These are phyloP conservation scores for Eupithecia subumbrata DNA, from an alignment of 2,888 invertebrate genomes.

Conservation along the genomic window DNA sequence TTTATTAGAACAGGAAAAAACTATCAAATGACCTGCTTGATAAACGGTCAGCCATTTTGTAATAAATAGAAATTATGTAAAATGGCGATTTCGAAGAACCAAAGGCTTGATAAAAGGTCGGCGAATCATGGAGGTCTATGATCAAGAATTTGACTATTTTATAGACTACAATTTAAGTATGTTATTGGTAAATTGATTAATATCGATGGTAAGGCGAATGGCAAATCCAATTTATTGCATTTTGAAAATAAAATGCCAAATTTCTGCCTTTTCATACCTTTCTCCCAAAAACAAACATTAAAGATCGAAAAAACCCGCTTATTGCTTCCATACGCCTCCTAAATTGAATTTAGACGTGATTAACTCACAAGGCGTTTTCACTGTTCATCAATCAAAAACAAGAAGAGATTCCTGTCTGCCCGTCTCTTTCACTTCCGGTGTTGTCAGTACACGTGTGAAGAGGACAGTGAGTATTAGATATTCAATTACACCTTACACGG, in stretches of 20 bases:
- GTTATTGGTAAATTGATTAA: neutral
- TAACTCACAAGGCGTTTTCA: constrained; percentile 82
- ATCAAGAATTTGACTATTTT: neutral
- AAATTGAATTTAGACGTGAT: constrained; percentile 83
- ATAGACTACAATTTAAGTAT: neutral
- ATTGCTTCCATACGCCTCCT: constrained; percentile 72
- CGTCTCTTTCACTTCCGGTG: constrained; percentile 58
- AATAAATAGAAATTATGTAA: constrained; percentile 23
- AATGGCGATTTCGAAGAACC: constrained; percentile 6
- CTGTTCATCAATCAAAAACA: constrained; percentile 82
- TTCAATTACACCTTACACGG: constrained; percentile 73
- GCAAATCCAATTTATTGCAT: neutral
- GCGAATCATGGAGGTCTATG: constrained; percentile 1
- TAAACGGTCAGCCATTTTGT: constrained; percentile 18
- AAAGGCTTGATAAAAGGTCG: neutral
- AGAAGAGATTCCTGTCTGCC: constrained; percentile 72
- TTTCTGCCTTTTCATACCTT: constrained; percentile 5
- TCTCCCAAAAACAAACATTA: constrained; percentile 74
- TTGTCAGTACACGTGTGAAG: constrained; percentile 48
- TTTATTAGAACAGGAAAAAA: constrained; percentile 40
- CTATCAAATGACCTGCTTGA: constrained; percentile 25
- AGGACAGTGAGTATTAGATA: constrained; percentile 67
- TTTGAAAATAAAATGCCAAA: neutral
- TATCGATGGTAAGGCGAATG: neutral
- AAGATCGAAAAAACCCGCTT: constrained; percentile 67